phyloP scores from a whole-genome alignment of 2,113 vertebrate species.

The Scolopax mira region DNA sequence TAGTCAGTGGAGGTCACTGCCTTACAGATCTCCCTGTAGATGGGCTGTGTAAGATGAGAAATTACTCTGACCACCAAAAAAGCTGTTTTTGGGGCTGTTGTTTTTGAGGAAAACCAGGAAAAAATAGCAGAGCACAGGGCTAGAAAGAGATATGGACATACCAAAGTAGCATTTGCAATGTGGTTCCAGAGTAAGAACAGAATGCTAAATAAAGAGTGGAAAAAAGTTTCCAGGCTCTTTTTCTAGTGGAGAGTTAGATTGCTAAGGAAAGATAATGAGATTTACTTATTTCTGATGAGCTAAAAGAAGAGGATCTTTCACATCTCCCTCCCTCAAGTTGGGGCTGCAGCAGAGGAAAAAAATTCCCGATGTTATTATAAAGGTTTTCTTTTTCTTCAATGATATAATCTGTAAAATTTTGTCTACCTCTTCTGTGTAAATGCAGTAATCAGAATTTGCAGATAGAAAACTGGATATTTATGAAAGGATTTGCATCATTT shows the following conservation, averaged over 20 bases:
- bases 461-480: background rate
- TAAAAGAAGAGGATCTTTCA: background rate
- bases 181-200: background rate
- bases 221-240: background rate
- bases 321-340: background rate
- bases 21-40: background rate
- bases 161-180: background rate
- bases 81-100: background rate
- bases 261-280: background rate
- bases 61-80: background rate
- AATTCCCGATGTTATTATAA: background rate
- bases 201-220: background rate
- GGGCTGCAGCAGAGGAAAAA: background rate
- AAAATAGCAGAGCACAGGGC: background rate
- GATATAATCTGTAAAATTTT: background rate
- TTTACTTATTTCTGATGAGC: background rate
- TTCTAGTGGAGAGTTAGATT: background rate
- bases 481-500: background rate
- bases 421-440: background rate
- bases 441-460: background rate
- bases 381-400: background rate
- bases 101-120: background rate
- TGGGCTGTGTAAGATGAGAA: background rate
- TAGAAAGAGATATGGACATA: background rate
- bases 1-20: background rate